Base-by-base conservation (phyloP, 2,888 invertebrate species). In the Hecatera dysodea region DNA sequence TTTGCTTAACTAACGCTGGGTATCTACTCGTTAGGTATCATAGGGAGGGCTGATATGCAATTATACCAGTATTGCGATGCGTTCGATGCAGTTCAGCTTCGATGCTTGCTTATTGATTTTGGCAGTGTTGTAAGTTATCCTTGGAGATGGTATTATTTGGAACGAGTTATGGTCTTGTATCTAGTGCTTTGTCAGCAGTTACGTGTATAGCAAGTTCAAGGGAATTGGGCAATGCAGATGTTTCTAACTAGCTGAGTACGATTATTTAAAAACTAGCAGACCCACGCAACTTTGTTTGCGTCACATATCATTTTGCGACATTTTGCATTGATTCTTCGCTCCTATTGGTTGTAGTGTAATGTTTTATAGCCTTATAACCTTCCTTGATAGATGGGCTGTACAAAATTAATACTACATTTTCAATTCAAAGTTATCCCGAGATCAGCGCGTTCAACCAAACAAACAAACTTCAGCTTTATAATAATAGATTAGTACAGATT, bases 1-100 rank as follows among this genome's bases (percentile, higher is more conserved):
- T 88, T 87, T 84, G 85, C 83, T 84, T 88, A 82, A 87, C 85
- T 84, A 86, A 84, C 83, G 74, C 33, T 55, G n/a, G 29, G 67
- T 74, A 36, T 36, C 36, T 55, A 79, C 83, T 88, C 80, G 87
- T 80, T 82, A 83, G 76, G 78, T 83, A 82, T 86, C 83, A 81
- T 80, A 69, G 66, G 67, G 66, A 74, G 65, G 70, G 75, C 75
- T 79, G 71, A 80, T 78, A 77, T 76, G 75, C 64, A 78, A 81
- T 80, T 83, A 81, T 67, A 69, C 65, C 55, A 33, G 59, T 70
- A 75, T 74, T 69, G 77, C 63, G 39, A 61, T 69, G 75, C 67
- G 48, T 72, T 73, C 72, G 44, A 74, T 78, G 83, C 75, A 72
- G 78, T 64, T 72, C 50, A 48, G 24, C 22, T 52, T 68, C 42